Evolutionary conservation across 2,888 invertebrate species (phyloP).

Genomic region (Syrista parreyssii): DNA sequence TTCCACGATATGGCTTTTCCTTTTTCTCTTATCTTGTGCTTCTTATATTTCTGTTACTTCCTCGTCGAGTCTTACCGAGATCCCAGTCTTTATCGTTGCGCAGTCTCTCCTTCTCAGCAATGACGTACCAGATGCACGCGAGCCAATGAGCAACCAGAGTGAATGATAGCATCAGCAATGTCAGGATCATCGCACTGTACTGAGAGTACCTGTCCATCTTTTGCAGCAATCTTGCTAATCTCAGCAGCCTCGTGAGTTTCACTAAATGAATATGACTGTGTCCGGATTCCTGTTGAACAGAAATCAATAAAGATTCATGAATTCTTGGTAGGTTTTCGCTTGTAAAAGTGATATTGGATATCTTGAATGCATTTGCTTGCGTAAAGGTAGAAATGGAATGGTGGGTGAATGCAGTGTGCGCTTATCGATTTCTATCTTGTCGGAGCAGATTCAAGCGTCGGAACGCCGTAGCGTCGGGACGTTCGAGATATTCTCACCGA

Average conservation of each 20-base stretch:
- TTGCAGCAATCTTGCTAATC: conserved; percentile 90
- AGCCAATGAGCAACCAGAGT: conserved; percentile 96
- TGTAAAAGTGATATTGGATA: conserved; percentile 7
- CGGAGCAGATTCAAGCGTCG: neutral
- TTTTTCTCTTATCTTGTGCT: conserved; percentile 4
- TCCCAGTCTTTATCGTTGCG: conserved; percentile 78
- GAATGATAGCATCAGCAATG: conserved; percentile 93
- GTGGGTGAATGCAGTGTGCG: neutral
- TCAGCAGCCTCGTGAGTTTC: conserved; percentile 89
- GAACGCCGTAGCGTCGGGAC: conserved; percentile 1
- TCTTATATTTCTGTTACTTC: conserved; percentile 17
- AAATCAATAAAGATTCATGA: neutral
- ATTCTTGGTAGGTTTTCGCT: neutral
- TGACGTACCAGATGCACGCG: conserved; percentile 97
- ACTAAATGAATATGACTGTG: conserved; percentile 89
- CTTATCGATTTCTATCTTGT: neutral
- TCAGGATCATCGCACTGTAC: conserved; percentile 93
- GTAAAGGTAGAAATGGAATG: neutral
- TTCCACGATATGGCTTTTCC: neutral
- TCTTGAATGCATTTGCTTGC: neutral
- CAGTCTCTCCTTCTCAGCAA: conserved; percentile 88
- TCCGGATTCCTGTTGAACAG: conserved; percentile 72
- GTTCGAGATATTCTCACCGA: neutral
- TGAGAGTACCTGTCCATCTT: conserved; percentile 98
- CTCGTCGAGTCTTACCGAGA: conserved; percentile 74